Conservation (phyloP, 2,113 vertebrate species). For the Podocnemis expansa region DNA sequence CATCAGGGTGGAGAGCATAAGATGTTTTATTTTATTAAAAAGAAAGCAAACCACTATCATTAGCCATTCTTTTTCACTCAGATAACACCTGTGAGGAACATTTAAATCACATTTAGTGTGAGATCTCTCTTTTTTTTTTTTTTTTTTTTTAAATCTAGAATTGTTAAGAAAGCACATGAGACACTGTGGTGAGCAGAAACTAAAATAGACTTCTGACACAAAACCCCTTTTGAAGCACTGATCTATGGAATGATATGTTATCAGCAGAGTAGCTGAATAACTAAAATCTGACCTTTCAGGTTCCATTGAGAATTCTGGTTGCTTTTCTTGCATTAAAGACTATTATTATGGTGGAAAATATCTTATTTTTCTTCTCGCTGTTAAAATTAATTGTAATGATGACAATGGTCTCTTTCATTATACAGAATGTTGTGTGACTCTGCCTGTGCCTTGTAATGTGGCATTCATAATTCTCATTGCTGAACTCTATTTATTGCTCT, state of each 20-base stretch:
- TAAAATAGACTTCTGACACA: slow-evolving; percentile 61
- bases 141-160: neutral
- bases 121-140: too few relatives aligned
- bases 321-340: slow-evolving; percentile 54
- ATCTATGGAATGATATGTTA: slow-evolving; percentile 24
- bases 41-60: slow-evolving; percentile 51
- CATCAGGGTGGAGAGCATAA: slow-evolving; percentile 49
- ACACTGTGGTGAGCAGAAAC: slow-evolving; percentile 37
- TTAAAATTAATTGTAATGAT: slow-evolving; percentile 69
- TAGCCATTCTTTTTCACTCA: slow-evolving; percentile 63
- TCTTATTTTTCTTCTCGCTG: slow-evolving; percentile 38
- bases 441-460: neutral
- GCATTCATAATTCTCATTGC: slow-evolving; percentile 30
- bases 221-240: slow-evolving; percentile 26
- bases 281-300: slow-evolving; percentile 34
- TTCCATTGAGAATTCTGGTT: slow-evolving; percentile 43
- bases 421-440: slow-evolving; percentile 13
- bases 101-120: slow-evolving; percentile 69
- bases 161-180: slow-evolving; percentile 52
- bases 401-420: slow-evolving; percentile 50
- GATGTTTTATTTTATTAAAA: slow-evolving; percentile 56
- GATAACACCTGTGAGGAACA: slow-evolving; percentile 68
- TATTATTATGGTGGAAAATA: slow-evolving; percentile 30
- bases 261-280: slow-evolving; percentile 45
- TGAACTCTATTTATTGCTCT: neutral